Evolutionary conservation across 2,888 invertebrate species (phyloP).

Genomic region (Drosophila paramelanica): DNA sequence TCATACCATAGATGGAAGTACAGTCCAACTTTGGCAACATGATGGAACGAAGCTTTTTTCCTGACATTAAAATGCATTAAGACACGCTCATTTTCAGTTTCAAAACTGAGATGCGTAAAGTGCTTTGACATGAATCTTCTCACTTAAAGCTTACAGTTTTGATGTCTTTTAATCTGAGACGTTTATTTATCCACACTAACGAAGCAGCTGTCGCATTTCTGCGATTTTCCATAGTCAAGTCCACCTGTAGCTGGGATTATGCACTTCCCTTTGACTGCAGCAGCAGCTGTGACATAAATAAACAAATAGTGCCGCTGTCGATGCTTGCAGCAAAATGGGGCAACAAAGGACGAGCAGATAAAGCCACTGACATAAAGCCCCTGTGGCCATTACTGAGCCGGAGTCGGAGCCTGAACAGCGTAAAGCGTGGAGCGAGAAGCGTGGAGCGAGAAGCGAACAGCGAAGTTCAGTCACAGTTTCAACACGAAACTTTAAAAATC

Average conservation of each 20-base stretch:
- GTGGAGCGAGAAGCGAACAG: background rate
- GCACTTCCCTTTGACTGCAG: conserved; percentile 46
- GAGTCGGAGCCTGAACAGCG: conserved; percentile 5
- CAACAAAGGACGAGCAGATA: conserved; percentile 45
- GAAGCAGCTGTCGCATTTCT: background rate
- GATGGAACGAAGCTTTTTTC: background rate
- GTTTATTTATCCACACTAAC: background rate
- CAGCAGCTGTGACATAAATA: conserved; percentile 68
- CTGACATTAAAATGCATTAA: background rate
- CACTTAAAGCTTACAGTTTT: background rate
- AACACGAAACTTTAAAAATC: background rate
- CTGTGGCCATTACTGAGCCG: conserved; percentile 44
- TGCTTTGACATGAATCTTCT: conserved; percentile 1
- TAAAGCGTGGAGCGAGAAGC: no score
- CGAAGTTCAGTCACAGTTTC: background rate
- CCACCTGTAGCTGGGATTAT: conserved; percentile 38
- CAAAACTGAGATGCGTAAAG: background rate
- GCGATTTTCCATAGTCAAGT: conserved; percentile 16
- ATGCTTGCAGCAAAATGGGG: conserved; percentile 48
- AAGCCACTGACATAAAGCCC: conserved; percentile 51
- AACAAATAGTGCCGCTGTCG: conserved; percentile 43
- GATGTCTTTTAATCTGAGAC: background rate
- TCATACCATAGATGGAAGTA: conserved; percentile 15
- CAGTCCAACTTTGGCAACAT: conserved; percentile 23
- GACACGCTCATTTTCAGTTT: background rate